Evolutionary conservation across 2,113 vertebrate genomes (phyloP), one percentile per base, ranked within the genome.

Genomic region (Hippolais icterina): DNA sequence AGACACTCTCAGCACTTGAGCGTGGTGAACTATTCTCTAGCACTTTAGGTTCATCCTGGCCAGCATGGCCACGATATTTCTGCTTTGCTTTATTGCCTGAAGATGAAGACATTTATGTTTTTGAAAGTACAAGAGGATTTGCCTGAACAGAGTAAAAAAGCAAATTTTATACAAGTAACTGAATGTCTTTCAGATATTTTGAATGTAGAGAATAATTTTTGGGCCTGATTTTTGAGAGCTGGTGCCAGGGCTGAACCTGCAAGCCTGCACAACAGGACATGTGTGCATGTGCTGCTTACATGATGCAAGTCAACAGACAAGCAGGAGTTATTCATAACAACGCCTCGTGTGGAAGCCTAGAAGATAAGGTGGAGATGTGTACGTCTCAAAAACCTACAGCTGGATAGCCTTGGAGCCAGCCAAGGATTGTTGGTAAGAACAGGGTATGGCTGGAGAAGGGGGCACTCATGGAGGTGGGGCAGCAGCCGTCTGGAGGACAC

Each of bases 51-150:
- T 88, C 64, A 35, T 33, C 25, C 13, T 88, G 50, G 27, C 10
- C 9, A 72, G 21, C 61, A 42, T 0, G 2, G 24, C 8, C 1
- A 0, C 1, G 0, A 46, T 74, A 37, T 31, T 86, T 75, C 42
- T 60, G 13, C 28, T 69, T 61, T 61, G 20, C 53, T 77, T 83
- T 56, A 42, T 47, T 83, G 22, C 37, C 20, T 59, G 47, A 49
- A 71, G 27, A 25, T 35, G 23, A 71, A 76, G 37, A 47, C 11
- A 5, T 23, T 56, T 12, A 5, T 31, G 7, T 15, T 83, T 86
- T 53, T 53, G 42, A 80, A 92, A 85, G 41, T 47, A 47, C 16
- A 47, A 35, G 33, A 11, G 12, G 6, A 56, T 77, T 87, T 88
- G 22, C n/a, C 66, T 57, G n/a, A 91, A 60, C 6, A 50, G 74